Percentiles rank a stretch among this genome's conserved stretches.
These are phyloP conservation scores for Oligia fasciuncula DNA, from an alignment of 2,888 invertebrate species.

Conservation along the genomic window DNA sequence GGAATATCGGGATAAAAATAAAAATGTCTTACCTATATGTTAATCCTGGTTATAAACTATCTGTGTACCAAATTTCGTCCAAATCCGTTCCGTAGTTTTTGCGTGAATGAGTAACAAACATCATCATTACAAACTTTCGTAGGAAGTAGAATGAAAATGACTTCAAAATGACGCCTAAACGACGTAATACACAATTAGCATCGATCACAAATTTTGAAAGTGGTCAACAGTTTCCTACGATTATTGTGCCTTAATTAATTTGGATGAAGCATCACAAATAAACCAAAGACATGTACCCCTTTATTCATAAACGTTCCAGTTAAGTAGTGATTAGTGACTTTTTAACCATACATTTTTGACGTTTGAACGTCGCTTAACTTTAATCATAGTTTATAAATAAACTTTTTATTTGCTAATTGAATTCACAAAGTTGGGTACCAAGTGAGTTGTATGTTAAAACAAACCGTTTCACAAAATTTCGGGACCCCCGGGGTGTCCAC, in stretches of 20 bases:
- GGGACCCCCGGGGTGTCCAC: neutral
- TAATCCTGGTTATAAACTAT: too few species aligned
- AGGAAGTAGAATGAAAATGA: too few species aligned
- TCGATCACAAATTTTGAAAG: neutral
- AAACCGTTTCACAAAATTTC: conserved; percentile 3
- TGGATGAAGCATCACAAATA: neutral
- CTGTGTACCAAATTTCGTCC: too few species aligned
- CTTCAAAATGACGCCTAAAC: neutral
- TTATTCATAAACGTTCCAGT: too few species aligned
- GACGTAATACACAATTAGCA: neutral
- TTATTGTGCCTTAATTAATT: neutral
- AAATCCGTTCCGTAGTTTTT: too few species aligned
- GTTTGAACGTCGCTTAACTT: neutral
- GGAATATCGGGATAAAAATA: too few species aligned
- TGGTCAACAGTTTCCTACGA: neutral
- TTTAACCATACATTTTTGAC: too few species aligned
- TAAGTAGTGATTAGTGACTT: too few species aligned
- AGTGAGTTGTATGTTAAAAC: neutral
- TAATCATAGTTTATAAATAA: neutral
- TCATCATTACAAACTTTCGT: too few species aligned
- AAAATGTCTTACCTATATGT: too few species aligned
- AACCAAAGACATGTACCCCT: neutral
- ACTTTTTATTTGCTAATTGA: neutral
- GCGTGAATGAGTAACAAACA: too few species aligned
- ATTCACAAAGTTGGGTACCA: conserved; percentile 16